A percentile compares a stretch with the other conserved stretches of the same genome.
phyloP scores from a whole-genome alignment of 2,797 vertebrate species.

The Sphaeramia orbicularis region DNA sequence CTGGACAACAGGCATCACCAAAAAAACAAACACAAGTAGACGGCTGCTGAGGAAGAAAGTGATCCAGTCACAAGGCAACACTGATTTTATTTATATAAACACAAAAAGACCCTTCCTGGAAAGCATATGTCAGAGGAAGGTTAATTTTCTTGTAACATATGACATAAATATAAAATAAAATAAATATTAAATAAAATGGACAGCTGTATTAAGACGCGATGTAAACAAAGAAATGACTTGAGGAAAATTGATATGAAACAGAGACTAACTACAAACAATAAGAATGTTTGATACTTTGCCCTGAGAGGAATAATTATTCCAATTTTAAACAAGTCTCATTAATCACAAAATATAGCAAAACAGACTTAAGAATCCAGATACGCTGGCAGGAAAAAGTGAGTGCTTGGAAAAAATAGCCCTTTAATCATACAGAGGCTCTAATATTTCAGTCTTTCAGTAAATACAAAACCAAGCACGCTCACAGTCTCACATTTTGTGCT shows the following conservation, averaged over 20 bases:
- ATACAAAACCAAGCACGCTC: conserved; percentile 46
- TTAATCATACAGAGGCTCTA: conserved; percentile 46
- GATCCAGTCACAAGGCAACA: conserved; percentile 47
- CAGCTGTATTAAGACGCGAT: conserved; percentile 76
- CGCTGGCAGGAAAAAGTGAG: conserved; percentile 55
- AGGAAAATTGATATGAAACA: conserved; percentile 44
- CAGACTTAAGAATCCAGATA: conserved; percentile 55
- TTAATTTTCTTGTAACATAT: conserved; percentile 71
- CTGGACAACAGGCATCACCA: conserved; percentile 28
- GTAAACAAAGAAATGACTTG: conserved; percentile 73
- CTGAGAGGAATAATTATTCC: conserved; percentile 75
- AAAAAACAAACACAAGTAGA: conserved; percentile 14
- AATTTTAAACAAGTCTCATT: conserved; percentile 49
- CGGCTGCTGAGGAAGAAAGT: conserved; percentile 10
- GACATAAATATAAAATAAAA: conserved; percentile 85
- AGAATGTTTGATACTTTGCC: conserved; percentile 71
- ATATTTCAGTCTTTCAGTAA: conserved; percentile 66
- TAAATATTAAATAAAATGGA: conserved; percentile 89
- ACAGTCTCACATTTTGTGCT: conserved; percentile 45
- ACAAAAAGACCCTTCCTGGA: conserved; percentile 58
- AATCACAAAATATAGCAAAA: conserved; percentile 52
- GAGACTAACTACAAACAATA: conserved; percentile 57
- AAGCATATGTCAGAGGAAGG: conserved; percentile 50
- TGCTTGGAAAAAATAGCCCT: conserved; percentile 57
- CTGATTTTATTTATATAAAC: conserved; percentile 80